These are phyloP conservation scores for Xenops minutus DNA, from an alignment of 2,797 vertebrate species.

Conservation along the genomic window DNA sequence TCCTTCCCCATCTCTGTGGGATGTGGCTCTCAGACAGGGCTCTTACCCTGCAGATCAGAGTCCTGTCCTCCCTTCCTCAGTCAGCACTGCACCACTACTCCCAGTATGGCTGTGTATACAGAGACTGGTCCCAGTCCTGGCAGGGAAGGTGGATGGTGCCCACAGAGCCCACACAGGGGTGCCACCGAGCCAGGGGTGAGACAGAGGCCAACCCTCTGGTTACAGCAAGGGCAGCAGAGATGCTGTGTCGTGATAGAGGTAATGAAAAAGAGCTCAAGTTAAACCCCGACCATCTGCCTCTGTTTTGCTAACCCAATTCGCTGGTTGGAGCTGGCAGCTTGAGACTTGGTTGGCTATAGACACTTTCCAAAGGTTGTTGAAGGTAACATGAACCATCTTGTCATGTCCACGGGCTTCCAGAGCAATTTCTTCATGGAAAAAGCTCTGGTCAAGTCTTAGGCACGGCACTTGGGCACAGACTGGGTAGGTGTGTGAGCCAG, in stretches of 20 bases:
- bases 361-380: conserved; percentile 44
- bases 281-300: conserved; percentile 65
- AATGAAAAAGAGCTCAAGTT: background rate
- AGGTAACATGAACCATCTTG: background rate
- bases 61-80: background rate
- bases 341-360: background rate
- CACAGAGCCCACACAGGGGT: background rate
- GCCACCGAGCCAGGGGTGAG: rapidly evolving
- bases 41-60: background rate
- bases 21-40: background rate
- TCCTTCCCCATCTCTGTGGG: background rate
- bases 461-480: background rate
- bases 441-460: conserved; percentile 33
- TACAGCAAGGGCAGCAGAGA: background rate
- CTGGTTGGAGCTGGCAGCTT: conserved; percentile 56
- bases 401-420: conserved; percentile 18
- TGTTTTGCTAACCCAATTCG: conserved; percentile 68
- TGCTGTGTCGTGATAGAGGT: background rate
- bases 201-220: background rate
- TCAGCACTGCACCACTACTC: background rate
- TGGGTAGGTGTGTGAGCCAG: rapidly evolving
- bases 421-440: conserved; percentile 45
- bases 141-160: background rate
- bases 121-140: background rate
- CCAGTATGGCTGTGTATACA: background rate